A percentile compares a stretch with the other conserved stretches of the same genome.
phyloP scores from a whole-genome alignment of 2,888 invertebrate genomes.

The Cosmia trapezina region DNA sequence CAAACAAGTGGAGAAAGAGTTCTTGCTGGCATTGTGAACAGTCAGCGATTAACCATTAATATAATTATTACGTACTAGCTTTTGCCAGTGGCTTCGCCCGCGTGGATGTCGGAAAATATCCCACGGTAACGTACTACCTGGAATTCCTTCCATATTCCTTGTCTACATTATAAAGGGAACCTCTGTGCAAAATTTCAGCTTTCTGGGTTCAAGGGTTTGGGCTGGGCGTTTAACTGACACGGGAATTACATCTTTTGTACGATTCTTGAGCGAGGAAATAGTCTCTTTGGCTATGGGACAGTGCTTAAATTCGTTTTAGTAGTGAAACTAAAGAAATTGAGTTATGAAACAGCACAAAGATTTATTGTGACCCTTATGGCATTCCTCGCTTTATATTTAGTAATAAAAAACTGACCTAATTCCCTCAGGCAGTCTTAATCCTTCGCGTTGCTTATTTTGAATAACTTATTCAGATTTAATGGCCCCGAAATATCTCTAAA shows the following conservation, averaged over 20 bases:
- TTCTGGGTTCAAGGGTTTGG: too few species aligned
- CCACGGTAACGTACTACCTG: too few species aligned
- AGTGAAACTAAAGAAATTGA: conserved; percentile 76
- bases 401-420: conserved; percentile 48
- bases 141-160: too few species aligned
- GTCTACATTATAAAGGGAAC: too few species aligned
- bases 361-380: conserved; percentile 76
- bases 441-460: conserved; percentile 51
- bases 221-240: not conserved
- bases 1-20: not conserved
- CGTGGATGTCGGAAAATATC: too few species aligned
- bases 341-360: conserved; percentile 78
- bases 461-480: conserved; percentile 62
- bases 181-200: too few species aligned
- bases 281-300: not conserved
- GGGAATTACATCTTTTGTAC: not conserved
- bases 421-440: conserved; percentile 43
- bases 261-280: not conserved
- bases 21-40: not conserved
- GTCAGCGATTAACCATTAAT: not conserved
- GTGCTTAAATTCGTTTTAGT: conserved; percentile 68
- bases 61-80: too few species aligned
- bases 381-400: conserved; percentile 32
- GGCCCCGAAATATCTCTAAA: conserved; percentile 57
- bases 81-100: too few species aligned